A percentile compares a stretch with the other conserved stretches of the same genome.
These are phyloP conservation scores for Daboia siamensis DNA, from an alignment of 2,113 vertebrate genomes.

Conservation along the genomic window DNA sequence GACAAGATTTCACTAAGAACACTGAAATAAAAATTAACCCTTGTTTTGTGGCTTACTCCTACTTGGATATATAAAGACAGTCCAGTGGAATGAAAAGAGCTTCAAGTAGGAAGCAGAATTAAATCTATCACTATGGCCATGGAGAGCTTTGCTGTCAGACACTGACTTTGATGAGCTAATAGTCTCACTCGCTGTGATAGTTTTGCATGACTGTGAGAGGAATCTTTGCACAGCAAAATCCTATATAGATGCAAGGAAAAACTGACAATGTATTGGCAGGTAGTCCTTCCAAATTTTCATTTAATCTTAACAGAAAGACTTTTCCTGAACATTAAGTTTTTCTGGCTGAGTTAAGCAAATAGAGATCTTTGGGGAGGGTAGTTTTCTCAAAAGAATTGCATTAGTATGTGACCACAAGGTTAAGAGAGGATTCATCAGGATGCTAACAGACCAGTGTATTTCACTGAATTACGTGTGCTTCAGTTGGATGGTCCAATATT, in stretches of 20 bases:
- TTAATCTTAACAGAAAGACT: slow-evolving; percentile 50
- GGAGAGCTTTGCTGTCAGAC: neutral
- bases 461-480: neutral
- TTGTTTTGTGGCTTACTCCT: neutral
- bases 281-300: slow-evolving; percentile 38
- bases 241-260: neutral
- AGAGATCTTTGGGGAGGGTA: slow-evolving; percentile 31
- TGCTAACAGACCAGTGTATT: neutral
- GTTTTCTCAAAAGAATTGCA: slow-evolving; percentile 39
- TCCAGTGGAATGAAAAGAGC: neutral
- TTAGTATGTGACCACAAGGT: slow-evolving; percentile 11
- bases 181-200: neutral
- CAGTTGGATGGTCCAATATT: slow-evolving; percentile 19
- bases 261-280: slow-evolving; percentile 23
- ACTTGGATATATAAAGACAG: neutral
- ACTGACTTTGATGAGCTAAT: neutral
- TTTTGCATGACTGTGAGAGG: neutral
- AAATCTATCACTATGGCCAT: neutral
- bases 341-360: slow-evolving; percentile 43
- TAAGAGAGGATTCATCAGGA: slow-evolving; percentile 5
- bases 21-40: neutral
- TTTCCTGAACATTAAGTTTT: neutral
- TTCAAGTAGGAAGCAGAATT: neutral
- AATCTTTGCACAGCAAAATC: neutral
- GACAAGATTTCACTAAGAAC: neutral